phyloP scores from a whole-genome alignment of 2,888 invertebrate genomes.

The Kuschelorhynchus macadamiae region DNA sequence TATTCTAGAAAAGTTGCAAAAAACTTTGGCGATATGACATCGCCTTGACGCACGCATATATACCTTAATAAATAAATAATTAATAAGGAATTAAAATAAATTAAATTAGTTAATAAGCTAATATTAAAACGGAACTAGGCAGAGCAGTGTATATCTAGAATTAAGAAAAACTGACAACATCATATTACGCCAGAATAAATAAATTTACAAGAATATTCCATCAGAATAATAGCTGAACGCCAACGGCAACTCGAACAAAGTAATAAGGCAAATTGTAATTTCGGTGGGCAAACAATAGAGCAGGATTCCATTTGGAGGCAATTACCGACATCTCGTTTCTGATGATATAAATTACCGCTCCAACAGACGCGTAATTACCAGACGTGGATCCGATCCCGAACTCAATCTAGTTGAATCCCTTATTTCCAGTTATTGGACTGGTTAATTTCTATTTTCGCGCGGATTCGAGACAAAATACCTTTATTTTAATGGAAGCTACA shows the following conservation, averaged over 20 bases:
- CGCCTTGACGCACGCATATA: no score
- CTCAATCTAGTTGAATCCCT: conserved; percentile 36
- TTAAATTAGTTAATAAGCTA: no score
- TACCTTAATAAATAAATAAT: no score
- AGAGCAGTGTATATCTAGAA: no score
- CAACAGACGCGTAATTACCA: conserved; percentile 61
- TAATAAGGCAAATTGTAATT: conserved; percentile 65
- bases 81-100: no score
- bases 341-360: conserved; percentile 65
- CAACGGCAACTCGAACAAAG: conserved; percentile 38
- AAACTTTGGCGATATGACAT: no score
- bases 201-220: conserved; percentile 43
- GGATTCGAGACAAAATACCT: conserved; percentile 30
- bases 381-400: conserved; percentile 34
- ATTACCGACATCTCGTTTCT: conserved; percentile 62
- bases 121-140: no score
- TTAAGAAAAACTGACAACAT: no score
- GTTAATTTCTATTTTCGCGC: conserved; percentile 49
- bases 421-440: conserved; percentile 32
- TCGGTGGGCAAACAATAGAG: conserved; percentile 65
- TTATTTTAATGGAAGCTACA: conserved; percentile 10
- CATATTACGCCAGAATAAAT: no score
- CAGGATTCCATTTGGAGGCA: conserved; percentile 59
- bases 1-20: no score
- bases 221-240: conserved; percentile 44